Evolutionary conservation across 1,140 invertebrate species (phyloP), one percentile per base, ranked within the genome.

Genomic region (Cotesia chilonis): DNA sequence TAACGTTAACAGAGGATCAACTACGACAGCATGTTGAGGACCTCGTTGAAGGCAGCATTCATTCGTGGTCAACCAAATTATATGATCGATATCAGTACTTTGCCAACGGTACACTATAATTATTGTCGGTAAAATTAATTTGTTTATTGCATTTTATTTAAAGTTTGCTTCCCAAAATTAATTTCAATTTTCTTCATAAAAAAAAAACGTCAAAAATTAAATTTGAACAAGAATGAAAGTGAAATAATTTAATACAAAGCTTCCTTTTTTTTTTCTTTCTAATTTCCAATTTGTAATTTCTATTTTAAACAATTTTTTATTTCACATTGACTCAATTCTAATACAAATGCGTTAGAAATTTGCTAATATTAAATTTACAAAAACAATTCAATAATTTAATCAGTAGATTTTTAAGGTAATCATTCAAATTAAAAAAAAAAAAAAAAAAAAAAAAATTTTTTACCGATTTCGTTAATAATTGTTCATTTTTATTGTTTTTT

Each of bases 71-170:
- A 61, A 99, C 98, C 3, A 96, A 97, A 85, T 90, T 99, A 10
- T 99, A 99, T 87, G 98, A 99, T 89, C 94, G 96, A 78, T 99
- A 98, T 88, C 98, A 99, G 89, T 99, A 99, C 89, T 94, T 98
- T 78, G 98, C 98, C 74, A 99, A 99, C 89, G 98, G 98, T 74
- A 99, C 99, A 80, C 89, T 92, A 82, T 93, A 89, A 86, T 84
- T 81, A 75, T 70, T 47, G 41, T 47, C 37, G 59, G 66, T 54
- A 67, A 75, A 65, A 70, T 61, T 38, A 28, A 28, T 28, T 28
- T 28, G 28, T 28, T 28, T 28, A 75, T 72, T 38, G 68, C 14
- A 55, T 38, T 70, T 38, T 59, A 51, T 66, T 67, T 60, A 60
- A 52, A 59, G 72, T 70, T 61, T 14, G 37, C 37, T 64, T 69